These are phyloP conservation scores for Irena cyanogastra DNA, from an alignment of 2,113 vertebrate species.

Conservation along the genomic window DNA sequence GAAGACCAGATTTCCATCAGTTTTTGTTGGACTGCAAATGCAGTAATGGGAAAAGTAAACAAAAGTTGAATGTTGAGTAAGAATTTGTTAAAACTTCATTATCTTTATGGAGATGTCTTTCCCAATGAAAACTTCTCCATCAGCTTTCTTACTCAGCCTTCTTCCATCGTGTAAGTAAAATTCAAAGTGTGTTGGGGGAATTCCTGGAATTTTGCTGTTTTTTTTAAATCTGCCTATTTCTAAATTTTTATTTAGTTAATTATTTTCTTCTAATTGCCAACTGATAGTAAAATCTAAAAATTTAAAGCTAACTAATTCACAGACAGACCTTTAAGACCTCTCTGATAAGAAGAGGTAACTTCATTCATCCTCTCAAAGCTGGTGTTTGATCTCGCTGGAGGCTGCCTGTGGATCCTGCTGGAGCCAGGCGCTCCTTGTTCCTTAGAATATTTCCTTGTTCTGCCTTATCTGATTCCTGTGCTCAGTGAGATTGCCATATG, in stretches of 20 bases:
- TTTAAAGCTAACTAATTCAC: not conserved
- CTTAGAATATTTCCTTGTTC: not conserved
- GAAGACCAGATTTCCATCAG: not conserved
- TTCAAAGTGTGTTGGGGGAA: not conserved
- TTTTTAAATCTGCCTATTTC: not conserved
- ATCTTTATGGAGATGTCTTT: not conserved
- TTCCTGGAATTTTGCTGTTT: not conserved
- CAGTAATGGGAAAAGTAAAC: not conserved
- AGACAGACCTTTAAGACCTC: not conserved
- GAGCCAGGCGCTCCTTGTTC: not conserved
- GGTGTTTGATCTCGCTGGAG: not conserved
- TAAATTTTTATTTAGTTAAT: not conserved
- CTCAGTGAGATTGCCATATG: not conserved
- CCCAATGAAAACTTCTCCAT: not conserved
- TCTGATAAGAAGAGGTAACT: not conserved
- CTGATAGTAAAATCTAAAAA: not conserved
- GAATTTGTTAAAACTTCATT: not conserved
- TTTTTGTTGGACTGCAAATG: not conserved
- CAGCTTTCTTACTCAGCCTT: not conserved
- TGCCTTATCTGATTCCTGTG: not conserved
- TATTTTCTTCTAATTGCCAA: not conserved
- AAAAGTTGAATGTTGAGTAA: not conserved
- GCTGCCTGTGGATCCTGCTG: no score
- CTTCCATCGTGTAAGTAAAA: not conserved
- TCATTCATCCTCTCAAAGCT: not conserved